phyloP scores from a whole-genome alignment of 2,888 invertebrate genomes.

The Patella caerulea region DNA sequence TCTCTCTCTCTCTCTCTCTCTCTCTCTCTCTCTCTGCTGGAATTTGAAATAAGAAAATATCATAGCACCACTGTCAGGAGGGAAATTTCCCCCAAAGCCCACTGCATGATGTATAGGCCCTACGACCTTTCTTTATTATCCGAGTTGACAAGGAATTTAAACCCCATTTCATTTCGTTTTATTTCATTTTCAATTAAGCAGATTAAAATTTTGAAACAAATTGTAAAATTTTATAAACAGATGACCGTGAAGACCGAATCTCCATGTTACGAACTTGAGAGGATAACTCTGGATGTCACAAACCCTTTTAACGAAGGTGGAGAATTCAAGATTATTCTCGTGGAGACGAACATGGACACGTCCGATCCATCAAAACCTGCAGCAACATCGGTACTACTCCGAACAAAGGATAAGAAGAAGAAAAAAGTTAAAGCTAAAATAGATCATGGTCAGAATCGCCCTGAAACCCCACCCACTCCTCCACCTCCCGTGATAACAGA shows the following conservation, averaged over 20 bases:
- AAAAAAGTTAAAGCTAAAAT: constrained; percentile 56
- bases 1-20: too few species aligned
- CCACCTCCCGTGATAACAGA: constrained; percentile 41
- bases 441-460: constrained; percentile 57
- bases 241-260: constrained; percentile 61
- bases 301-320: constrained; percentile 69
- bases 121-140: too few species aligned
- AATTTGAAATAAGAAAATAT: too few species aligned
- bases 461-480: constrained; percentile 54
- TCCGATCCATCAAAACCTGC: constrained; percentile 43
- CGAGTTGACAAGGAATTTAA: too few species aligned
- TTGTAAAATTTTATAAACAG: constrained; percentile 38
- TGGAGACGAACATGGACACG: constrained; percentile 58
- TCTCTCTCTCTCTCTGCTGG: too few species aligned
- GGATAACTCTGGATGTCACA: constrained; percentile 58
- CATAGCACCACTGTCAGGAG: too few species aligned
- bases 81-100: too few species aligned
- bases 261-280: constrained; percentile 68
- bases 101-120: too few species aligned
- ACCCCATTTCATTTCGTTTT: too few species aligned
- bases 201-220: too few species aligned
- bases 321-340: constrained; percentile 64
- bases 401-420: constrained; percentile 50
- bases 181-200: too few species aligned
- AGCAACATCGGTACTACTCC: constrained; percentile 36